These are phyloP conservation scores for Sphaeramia orbicularis DNA, from an alignment of 2,797 vertebrate genomes.

Conservation along the genomic window DNA sequence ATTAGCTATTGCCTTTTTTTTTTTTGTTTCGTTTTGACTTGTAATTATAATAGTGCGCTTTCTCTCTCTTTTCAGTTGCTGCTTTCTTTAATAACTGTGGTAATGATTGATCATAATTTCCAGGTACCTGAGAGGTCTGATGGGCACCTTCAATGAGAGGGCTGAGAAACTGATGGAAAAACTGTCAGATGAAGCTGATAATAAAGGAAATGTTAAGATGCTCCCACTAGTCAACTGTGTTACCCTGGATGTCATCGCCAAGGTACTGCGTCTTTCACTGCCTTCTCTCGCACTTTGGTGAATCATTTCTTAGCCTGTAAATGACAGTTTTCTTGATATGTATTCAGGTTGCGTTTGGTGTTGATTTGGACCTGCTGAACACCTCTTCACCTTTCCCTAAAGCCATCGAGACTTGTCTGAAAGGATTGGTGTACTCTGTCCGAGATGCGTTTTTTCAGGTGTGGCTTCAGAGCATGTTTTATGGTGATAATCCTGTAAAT, in stretches of 20 bases:
- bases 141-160: conserved; percentile 91
- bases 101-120: background rate
- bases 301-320: no score
- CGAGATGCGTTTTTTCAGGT: conserved; percentile 64
- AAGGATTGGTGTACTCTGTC: conserved; percentile 51
- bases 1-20: no score
- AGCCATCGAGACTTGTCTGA: conserved; percentile 82
- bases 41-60: no score
- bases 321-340: conserved; percentile 38
- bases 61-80: no score
- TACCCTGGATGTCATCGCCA: no score
- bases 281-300: no score
- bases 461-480: conserved; percentile 2
- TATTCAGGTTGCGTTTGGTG: conserved; percentile 91
- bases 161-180: conserved; percentile 89
- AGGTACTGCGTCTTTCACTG: no score
- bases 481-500: no score
- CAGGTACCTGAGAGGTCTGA: conserved; percentile 89
- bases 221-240: no score
- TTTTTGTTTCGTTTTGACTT: no score
- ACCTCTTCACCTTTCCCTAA: conserved; percentile 81
- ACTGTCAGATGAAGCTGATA: conserved; percentile 86
- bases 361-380: conserved; percentile 86
- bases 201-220: no score
- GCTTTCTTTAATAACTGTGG: no score